Base-by-base conservation (phyloP, 2,797 vertebrate genomes). In the Tauraco hartlaubi region DNA sequence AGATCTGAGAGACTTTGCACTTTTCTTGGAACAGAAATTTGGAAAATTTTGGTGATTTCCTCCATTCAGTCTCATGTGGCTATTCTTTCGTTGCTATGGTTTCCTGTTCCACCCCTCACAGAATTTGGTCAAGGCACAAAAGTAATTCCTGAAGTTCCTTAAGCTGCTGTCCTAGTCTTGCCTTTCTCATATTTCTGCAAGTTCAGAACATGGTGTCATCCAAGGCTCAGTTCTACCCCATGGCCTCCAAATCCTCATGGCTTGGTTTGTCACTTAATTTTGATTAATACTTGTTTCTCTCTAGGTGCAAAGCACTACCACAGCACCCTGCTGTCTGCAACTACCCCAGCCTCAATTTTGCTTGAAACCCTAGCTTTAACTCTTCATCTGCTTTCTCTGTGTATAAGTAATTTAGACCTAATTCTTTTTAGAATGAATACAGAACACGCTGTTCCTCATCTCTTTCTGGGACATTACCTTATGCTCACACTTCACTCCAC, bases 251-350 rank as follows among this genome's bases (percentile, higher is more conserved):
- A 12, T 49, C 26, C 14, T 61, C 4, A 0, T 68, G 61, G 18
- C 31, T 72, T 85, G 21, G 48, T 87, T 95, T 88, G 25, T 64
- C 49, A 63, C 28, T 80, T 71, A 2, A 6, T 84, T 81, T 83
- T 81, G 69, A 86, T 66, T 75, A 37, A 15, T 77, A 37, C 43
- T 94, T 92, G 2, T 92, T 88, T 69, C 33, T 22, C 37, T 49
- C 48, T 31, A 73, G 43, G 63, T 90, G 25, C 23, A 81, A 78
- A 93, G 14, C 4, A 22, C 71, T 78, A n/a, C 19, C 1, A 0
- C 54, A 73, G 21, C 79, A 69, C 59, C 73, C 66, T 62, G 14
- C 58, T 73, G 33, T 33, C 59, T 63, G 23, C 39, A 81, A 37
- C 88, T 79, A 90, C 35, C 18, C 4, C 11, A 8, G 11, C 16